Conservation (phyloP, 2,797 vertebrate genomes). For the Tachyglossus aculeatus region DNA sequence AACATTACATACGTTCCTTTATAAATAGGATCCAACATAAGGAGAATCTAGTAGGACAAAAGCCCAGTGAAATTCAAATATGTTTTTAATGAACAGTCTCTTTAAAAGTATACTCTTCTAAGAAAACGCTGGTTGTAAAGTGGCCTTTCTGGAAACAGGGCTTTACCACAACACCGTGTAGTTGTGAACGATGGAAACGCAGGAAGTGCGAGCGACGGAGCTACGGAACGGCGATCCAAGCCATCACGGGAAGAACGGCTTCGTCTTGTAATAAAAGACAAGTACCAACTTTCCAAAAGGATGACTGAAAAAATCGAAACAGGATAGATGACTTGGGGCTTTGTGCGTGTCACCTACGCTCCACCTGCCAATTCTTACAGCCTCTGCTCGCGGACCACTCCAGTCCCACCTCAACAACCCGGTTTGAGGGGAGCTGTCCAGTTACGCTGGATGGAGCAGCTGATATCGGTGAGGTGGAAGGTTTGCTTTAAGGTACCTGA, state of each 20-base stretch:
- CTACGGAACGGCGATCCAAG: slow-evolving; percentile 6
- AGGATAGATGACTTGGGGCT: background rate
- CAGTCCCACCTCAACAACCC: too few species aligned
- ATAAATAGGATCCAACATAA: slow-evolving; percentile 43
- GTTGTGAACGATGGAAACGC: too few species aligned
- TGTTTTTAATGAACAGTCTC: slow-evolving; percentile 22
- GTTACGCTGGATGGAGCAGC: too few species aligned
- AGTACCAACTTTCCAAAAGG: background rate
- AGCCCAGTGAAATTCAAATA: slow-evolving; percentile 15
- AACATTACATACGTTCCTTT: slow-evolving; percentile 52
- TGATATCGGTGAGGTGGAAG: too few species aligned
- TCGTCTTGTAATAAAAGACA: background rate
- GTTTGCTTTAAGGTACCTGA: too few species aligned
- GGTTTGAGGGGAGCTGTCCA: too few species aligned
- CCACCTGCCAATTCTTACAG: background rate
- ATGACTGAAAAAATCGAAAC: background rate
- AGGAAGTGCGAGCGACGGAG: slow-evolving; percentile 3
- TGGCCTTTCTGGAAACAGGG: background rate
- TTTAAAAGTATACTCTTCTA: slow-evolving; percentile 3
- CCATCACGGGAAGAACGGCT: background rate
- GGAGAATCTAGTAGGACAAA: slow-evolving; percentile 15
- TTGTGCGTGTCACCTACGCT: background rate
- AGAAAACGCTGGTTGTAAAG: slow-evolving; percentile 24
- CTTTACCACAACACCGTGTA: slow-evolving; percentile 10
- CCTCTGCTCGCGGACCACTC: too few species aligned